Base-by-base conservation (phyloP, 2,797 vertebrate genomes). In the Decapterus maruadsi region DNA sequence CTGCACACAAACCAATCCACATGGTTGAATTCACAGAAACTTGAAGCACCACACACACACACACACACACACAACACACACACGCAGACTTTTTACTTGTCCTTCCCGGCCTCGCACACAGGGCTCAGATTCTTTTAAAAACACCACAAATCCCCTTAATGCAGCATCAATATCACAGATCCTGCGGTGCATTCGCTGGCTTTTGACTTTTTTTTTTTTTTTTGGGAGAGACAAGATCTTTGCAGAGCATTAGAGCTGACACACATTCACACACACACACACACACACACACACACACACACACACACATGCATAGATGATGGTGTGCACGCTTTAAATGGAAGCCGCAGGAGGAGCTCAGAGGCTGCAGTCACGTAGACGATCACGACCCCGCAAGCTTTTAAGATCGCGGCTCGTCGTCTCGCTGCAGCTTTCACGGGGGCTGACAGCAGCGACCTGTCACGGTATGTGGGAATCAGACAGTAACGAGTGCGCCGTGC, bases 151-250 rank as follows among this genome's bases (percentile, higher is more conserved):
- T 17, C 17, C 54, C 73, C 45, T 50, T 6, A 29, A 29, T 17
- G 50, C 38, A 3, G 56, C 10, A 68, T 81, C 53, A 73, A 82
- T 82, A 72, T 80, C 74, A 87, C 45, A 86, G 74, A 36, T 70
- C 58, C 64, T 40, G 57, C 9, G 63, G 38, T 45, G 31, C 72
- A 50, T 40, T 58, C 56, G 81, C 87, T 82, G 88, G 57, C 10
- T n/a, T 40, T 8, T 1, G 29, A 73, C 19, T 78, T 86, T 78
- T 51, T 20, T 36, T 26, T 26, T 26, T 26, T 51, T 20, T 36
- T 26, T 26, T 26, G 1, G 53, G 45, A 59, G 22, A 60, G 22
- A 43, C 4, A 1, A 66, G 42, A 64, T 66, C 22, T 36, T 4
- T 0, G 1, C 10, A 45, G 64, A 48, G 68, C 80, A 72, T 72